A percentile compares a stretch with the other conserved stretches of the same genome.
phyloP scores from a whole-genome alignment of 2,113 vertebrate genomes.

The Melospiza georgiana region DNA sequence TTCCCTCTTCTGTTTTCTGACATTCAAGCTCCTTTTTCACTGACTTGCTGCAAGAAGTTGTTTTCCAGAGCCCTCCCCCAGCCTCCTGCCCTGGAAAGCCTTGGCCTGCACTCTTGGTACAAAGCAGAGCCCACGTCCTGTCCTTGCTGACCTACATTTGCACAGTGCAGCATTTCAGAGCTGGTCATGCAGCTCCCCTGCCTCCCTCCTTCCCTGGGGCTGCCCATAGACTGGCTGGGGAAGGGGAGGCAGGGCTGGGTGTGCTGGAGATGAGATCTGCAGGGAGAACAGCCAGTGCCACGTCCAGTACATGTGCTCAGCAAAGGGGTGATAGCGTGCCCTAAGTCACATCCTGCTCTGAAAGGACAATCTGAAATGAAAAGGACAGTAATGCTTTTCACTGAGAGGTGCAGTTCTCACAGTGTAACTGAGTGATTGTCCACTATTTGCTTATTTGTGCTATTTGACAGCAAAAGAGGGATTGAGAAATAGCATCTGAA shows the following conservation, averaged over 20 bases:
- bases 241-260: background rate
- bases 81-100: background rate
- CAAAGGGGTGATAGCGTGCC: background rate
- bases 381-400: background rate
- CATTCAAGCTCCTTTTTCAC: background rate
- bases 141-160: slow-evolving; percentile 17
- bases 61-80: background rate
- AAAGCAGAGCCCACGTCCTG: background rate
- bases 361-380: background rate
- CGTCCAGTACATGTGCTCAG: background rate
- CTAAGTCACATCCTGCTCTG: rapidly evolving
- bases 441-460: background rate
- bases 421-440: background rate
- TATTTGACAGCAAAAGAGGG: background rate
- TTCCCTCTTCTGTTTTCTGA: background rate
- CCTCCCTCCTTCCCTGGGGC: background rate
- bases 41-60: background rate
- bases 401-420: background rate
- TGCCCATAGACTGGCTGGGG: background rate
- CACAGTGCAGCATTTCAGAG: background rate
- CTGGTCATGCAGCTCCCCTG: background rate
- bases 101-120: background rate
- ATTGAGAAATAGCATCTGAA: background rate
- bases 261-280: background rate
- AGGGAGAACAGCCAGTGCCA: background rate